These are phyloP conservation scores for Panthera tigris DNA, from an alignment of 2,113 vertebrate species.

Conservation along the genomic window DNA sequence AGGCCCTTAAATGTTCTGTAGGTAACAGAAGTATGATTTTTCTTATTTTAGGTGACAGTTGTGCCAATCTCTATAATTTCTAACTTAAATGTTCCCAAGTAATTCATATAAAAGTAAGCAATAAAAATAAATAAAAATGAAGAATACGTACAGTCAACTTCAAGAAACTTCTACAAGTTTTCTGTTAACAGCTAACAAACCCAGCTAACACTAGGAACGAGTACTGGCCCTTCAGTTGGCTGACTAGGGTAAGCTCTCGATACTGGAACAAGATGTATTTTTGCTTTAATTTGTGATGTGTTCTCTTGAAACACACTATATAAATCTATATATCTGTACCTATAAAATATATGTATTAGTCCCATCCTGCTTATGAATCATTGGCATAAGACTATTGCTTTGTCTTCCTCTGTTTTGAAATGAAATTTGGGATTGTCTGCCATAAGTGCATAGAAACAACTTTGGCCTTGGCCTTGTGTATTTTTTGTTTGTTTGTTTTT, in stretches of 20 bases:
- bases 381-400: neutral
- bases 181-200: neutral
- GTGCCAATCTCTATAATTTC: neutral
- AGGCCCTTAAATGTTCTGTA: neutral
- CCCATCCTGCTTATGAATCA: neutral
- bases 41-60: neutral
- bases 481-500: neutral
- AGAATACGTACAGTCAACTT: neutral
- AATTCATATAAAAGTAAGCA: neutral
- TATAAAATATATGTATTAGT: neutral
- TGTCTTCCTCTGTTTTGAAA: neutral
- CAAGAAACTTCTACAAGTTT: neutral
- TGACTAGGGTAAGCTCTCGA: neutral
- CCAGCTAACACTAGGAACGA: neutral
- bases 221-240: neutral
- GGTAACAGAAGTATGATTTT: neutral
- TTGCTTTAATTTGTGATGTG: conserved; percentile 9
- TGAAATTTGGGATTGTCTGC: neutral
- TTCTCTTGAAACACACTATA: neutral
- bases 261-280: neutral
- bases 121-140: neutral
- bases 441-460: neutral
- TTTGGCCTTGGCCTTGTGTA: neutral
- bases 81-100: neutral
- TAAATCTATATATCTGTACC: neutral